Evolutionary conservation across 1,140 invertebrate genomes (phyloP), one percentile per base, ranked within the genome.

Genomic region (Radopholus similis): DNA sequence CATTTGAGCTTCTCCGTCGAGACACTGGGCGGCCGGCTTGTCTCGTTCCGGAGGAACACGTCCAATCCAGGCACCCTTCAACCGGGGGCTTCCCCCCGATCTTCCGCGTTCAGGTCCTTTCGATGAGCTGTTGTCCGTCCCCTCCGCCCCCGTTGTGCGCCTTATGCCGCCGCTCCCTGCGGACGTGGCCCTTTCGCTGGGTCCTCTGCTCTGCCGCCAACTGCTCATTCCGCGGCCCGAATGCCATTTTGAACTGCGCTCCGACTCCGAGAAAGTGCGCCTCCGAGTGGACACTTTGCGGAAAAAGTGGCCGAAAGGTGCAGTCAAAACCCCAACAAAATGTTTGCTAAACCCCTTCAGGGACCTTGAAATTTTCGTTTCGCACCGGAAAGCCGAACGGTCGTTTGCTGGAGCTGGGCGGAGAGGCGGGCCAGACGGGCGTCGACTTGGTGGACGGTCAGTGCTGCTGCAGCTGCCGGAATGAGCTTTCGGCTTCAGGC

Each of bases 151-250:
- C 18, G 11, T 62, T 28, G 30, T 62, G 23, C 42, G 49, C 21
- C 42, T 62, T 2, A 35, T 28, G 21, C 18, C 6, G 42, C 56
- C 56, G 21, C 5, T 42, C 32, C 58, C n/a, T 3, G 5, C 18
- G 11, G 30, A 42, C 13, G 30, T 34, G 4, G 38, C 6, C 26
- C 18, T 62, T 4, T 32, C 28, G 23, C n/a, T 62, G 15, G 58
- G 28, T 26, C 58, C 58, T 21, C 44, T 62, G 28, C 23, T 49
- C 23, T 62, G 58, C 18, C 21, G 58, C 11, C 58, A 62, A 49
- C 26, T 62, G 58, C 30, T 64, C 26, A 63, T 64, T 38, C 63
- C 63, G 15, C 49, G 63, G 18, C 63, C 51, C 15, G 63, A 64
- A 38, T 64, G 63, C 47, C 63, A 64, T 40, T 64, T 64, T 23